Base-by-base conservation (phyloP, 2,113 vertebrate species). In the Machaerirhynchus nigripectus region DNA sequence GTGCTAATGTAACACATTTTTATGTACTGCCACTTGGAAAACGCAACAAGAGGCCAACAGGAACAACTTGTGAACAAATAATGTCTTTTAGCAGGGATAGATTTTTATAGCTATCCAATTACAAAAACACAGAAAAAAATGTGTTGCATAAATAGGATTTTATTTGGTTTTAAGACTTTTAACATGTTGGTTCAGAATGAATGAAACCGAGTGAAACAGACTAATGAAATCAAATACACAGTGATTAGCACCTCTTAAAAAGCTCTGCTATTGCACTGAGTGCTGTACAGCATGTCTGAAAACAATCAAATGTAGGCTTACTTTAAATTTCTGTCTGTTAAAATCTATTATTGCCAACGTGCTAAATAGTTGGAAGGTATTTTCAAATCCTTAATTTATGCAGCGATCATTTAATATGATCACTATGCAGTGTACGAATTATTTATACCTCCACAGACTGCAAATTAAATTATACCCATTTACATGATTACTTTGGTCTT, bases 381-480 rank as follows among this genome's bases (percentile, higher is more conserved):
- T 96, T 93, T 75, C 1, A 5, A 90, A 93, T 64, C 23, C 74
- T 84, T 92, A 75, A 68, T 88, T 94, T 93, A 87, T 8, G 2
- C 56, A 57, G 56, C 1, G 23, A 86, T 89, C 28, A 39, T 84
- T 92, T 95, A 75, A 86, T 70, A 81, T 6, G 33, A 94, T 88
- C 63, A n/a, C 49, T 75, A 35, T 15, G 35, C 63, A 65, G 55
- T 2, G 42, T 78, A 47, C 15, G 0, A 81, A 95, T 93, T 84
- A 93, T 92, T 96, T 93, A 84, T 86, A 90, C 69, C 64, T 84
- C 64, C 53, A 30, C 15, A 57, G 73, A 56, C 20, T 75, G 60
- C 69, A 94, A 95, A 97, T 97, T 95, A 87, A 91, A 94, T 95
- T 84, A 82, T 28, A 87, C n/a, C 37, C 53, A 90, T 92, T 92